Evolutionary conservation across 2,797 vertebrate genomes (phyloP).

Genomic region (Passerculus sandwichensis): DNA sequence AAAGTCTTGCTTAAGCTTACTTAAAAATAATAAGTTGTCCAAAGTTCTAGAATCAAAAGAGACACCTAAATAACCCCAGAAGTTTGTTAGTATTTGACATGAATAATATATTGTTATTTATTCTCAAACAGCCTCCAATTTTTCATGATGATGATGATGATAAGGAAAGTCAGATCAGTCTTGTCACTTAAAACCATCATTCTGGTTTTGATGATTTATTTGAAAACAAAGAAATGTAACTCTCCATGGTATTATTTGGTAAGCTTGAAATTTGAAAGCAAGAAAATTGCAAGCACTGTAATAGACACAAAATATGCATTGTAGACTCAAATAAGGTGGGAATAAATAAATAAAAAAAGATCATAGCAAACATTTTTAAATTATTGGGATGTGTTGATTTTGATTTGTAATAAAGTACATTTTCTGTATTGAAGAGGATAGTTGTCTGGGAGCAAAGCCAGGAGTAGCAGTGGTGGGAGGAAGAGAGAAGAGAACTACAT

Average conservation of each 20-base stretch:
- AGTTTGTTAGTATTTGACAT: background rate
- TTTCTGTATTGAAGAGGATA: background rate
- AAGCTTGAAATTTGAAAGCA: background rate
- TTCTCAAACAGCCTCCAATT: background rate
- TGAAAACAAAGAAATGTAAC: background rate
- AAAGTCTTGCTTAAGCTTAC: background rate
- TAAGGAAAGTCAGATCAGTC: background rate
- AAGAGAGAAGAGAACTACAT: background rate
- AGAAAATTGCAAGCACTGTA: background rate
- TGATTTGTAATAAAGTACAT: background rate
- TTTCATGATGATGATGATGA: background rate
- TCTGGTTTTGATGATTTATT: background rate
- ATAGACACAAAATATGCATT: background rate
- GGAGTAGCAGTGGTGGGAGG: background rate
- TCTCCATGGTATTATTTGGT: background rate
- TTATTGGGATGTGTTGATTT: background rate
- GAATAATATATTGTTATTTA: background rate
- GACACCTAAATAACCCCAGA: background rate
- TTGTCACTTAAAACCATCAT: background rate
- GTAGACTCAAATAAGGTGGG: background rate
- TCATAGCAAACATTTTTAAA: background rate
- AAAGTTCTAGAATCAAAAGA: background rate
- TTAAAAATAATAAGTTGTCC: background rate
- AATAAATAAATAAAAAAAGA: background rate
- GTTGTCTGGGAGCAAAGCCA: conserved; percentile 34